Base-by-base conservation (phyloP, 2,797 vertebrate genomes). In the Yasuhikotakia modesta region DNA sequence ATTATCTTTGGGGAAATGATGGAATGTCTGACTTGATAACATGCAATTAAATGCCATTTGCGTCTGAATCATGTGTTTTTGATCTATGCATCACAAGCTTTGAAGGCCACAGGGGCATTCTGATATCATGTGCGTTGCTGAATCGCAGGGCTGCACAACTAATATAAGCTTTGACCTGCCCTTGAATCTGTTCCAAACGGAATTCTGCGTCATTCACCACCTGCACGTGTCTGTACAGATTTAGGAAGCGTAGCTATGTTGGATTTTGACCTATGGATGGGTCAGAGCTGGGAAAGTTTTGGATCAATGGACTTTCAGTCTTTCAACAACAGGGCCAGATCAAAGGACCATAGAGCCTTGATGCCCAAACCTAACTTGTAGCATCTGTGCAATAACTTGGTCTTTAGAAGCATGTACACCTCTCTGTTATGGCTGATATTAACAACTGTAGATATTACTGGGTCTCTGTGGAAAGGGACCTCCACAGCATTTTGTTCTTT, bases 161-260 rank as follows among this genome's bases (percentile, higher is more conserved):
- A 6, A 61, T 52, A 70, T 52, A 32, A 53, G 76, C 46, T 52
- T 45, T 53, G 46, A 70, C 66, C 66, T 77, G 16, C 55, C 55
- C 45, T 70, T 77, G 57, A 77, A 55, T 63, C 27, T 43, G 35
- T 60, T 69, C 21, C 67, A 63, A 67, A 70, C 21, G 45, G 10
- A 70, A 78, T 63, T 76, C 66, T 4, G 2, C 27, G 52, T 57
- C 19, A 19, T 70, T 70, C 12, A 32, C 32, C 22, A 27, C 22
- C 22, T 48, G 67, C 57, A 78, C 65, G 74, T 69, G 65, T 60
- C 69, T n/a, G 55, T 21, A 14, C 53, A 63, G 67, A 68, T 67
- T 76, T 58, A n/a, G 2, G 52, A 69, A 24, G 2, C 39, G 43
- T 21, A 64, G 43, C 57, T 63, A 21, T 53, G 13, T 0, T 0